Evolutionary conservation across 2,888 invertebrate species (phyloP), one percentile per base, ranked within the genome.

Genomic region (Mythimna albipuncta): DNA sequence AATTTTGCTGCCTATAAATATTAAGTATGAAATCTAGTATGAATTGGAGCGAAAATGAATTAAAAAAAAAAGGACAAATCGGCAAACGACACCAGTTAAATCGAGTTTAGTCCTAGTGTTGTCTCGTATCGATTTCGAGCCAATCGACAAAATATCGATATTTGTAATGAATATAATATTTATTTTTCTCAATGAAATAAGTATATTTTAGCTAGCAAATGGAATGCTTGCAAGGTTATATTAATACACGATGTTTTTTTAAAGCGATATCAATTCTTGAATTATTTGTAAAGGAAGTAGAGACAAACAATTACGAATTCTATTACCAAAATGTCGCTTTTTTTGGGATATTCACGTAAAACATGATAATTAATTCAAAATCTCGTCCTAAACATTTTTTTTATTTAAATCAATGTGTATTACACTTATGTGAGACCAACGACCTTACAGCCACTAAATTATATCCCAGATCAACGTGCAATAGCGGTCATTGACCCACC

Each of bases 151-250:
- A 61, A 35, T 66, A 78, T 83, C 76, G 82, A 75, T 76, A 66
- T 69, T 75, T 81, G 75, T 83, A 71, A 73, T 78, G 71, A 74
- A 58, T 57, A 68, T 74, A 72, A 71, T 86, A 82, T 85, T 85
- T 86, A 81, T 85, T 82, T 75, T 80, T 84, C 63, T 73, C 67
- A 62, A 74, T 80, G 58, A 77, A 80, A 74, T 76, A 69, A 78
- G 75, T 63, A 64, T 84, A 66, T 82, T 69, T 76, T 72, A 71
- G 79, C 81, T 79, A 77, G 79, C 79, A 69, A 83, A 75, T 75
- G 16, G 35, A 75, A 79, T 85, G 83, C 83, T 84, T 81, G 83
- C 80, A 76, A 72, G 59, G 61, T 79, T 77, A 62, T 75, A 69
- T 59, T 55, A 54, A 79, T 62, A 61, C 61, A 72, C 26, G 64